Conservation (phyloP, 2,888 invertebrate species). For the Megamerina dolium region DNA sequence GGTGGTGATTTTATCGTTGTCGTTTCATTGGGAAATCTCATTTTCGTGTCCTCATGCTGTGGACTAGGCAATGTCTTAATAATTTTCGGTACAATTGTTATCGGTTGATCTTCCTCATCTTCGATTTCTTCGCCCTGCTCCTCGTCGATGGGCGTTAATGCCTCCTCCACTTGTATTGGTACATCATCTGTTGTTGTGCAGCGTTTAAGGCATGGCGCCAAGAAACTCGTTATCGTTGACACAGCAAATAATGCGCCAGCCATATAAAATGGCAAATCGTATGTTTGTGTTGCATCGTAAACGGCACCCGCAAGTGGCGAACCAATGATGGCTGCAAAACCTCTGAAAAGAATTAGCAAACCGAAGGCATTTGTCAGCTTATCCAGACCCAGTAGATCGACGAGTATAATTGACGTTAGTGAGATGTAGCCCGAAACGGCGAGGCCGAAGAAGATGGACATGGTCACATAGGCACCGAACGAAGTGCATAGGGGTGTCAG, state of each 20-base stretch:
- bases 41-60: constrained; percentile 32
- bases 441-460: constrained; percentile 84
- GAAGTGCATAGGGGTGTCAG: constrained; percentile 76
- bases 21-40: constrained; percentile 24
- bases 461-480: constrained; percentile 69
- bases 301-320: constrained; percentile 81
- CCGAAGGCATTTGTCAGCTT: constrained; percentile 97
- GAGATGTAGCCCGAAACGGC: constrained; percentile 96
- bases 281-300: constrained; percentile 79
- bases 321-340: constrained; percentile 85
- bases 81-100: constrained; percentile 72
- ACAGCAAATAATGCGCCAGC: constrained; percentile 83
- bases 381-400: constrained; percentile 91
- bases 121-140: constrained; percentile 72
- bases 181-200: constrained; percentile 53
- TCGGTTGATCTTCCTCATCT: constrained; percentile 70
- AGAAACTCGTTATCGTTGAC: constrained; percentile 77
- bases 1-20: too few species aligned
- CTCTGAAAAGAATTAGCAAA: constrained; percentile 89
- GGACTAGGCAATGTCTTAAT: constrained; percentile 71
- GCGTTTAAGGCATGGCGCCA: constrained; percentile 67
- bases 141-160: constrained; percentile 76
- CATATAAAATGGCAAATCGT: constrained; percentile 86
- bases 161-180: constrained; percentile 65
- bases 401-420: constrained; percentile 93